Percentiles rank a stretch among this genome's conserved stretches.
phyloP scores from a whole-genome alignment of 2,888 invertebrate species.

The Phymatocera aterrima region DNA sequence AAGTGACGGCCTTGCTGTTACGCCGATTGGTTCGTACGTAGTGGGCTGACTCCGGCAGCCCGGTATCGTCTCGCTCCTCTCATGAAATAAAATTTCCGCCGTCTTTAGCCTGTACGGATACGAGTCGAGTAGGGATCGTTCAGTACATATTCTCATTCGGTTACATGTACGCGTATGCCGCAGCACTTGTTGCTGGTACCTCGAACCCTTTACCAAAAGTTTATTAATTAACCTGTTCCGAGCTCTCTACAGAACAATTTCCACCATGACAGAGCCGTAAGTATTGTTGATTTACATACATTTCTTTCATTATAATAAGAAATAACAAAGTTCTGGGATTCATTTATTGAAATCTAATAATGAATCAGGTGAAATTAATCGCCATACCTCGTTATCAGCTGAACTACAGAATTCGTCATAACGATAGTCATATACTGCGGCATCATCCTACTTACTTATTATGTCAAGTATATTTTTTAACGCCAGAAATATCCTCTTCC shows the following conservation, averaged over 20 bases:
- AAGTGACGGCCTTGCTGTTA: constrained; percentile 51
- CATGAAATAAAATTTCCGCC: constrained; percentile 35
- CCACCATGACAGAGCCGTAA: constrained; percentile 54
- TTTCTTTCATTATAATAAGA: background rate
- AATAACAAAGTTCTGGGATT: background rate
- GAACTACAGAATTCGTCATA: background rate
- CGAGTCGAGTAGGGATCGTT: constrained; percentile 45
- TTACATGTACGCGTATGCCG: constrained; percentile 29
- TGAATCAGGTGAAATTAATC: background rate
- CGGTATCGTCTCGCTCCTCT: constrained; percentile 27
- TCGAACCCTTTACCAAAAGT: background rate
- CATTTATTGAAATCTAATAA: background rate
- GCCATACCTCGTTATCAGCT: background rate
- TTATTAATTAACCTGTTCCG: background rate
- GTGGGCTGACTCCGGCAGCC: constrained; percentile 63
- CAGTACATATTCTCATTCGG: too few species aligned
- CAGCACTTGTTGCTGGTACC: constrained; percentile 59
- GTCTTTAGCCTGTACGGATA: constrained; percentile 52
- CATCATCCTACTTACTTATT: too few species aligned
- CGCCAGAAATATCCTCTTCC: background rate
- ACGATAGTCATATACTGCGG: background rate
- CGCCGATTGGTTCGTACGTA: constrained; percentile 60
- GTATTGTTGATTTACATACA: constrained; percentile 42
- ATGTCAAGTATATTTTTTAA: background rate
- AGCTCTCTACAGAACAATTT: background rate